A percentile compares a stretch with the other conserved stretches of the same genome.
Evolutionary conservation across 2,113 vertebrate genomes (phyloP).

Genomic region (Ivindomyrus marchei): DNA sequence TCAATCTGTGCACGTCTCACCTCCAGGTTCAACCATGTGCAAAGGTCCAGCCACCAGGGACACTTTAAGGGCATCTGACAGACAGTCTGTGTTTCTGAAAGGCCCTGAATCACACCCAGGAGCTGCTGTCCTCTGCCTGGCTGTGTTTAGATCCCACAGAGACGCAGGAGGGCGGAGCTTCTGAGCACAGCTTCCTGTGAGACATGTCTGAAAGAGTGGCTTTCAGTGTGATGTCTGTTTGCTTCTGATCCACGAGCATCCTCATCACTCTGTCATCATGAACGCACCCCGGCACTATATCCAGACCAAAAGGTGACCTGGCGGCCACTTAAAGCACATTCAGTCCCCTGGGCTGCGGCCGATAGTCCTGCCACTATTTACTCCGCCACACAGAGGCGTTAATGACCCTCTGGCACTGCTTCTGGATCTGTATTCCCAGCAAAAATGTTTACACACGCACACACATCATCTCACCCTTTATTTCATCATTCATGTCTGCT

Average conservation of each 20-base stretch:
- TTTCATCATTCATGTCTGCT: background rate
- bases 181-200: background rate
- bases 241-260: background rate
- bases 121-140: background rate
- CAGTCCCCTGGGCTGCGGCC: background rate
- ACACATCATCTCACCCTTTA: background rate
- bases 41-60: background rate
- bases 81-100: background rate
- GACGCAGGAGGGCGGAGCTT: background rate
- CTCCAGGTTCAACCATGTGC: background rate
- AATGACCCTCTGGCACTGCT: conserved; percentile 19
- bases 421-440: background rate
- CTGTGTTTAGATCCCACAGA: background rate
- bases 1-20: background rate
- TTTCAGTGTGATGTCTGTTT: background rate
- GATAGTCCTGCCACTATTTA: background rate
- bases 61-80: conserved; percentile 21
- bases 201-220: background rate
- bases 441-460: background rate
- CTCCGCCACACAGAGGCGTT: conserved; percentile 29
- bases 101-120: conserved; percentile 24
- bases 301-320: background rate
- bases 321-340: background rate
- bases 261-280: background rate
- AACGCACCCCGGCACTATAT: background rate